Evolutionary conservation across 2,888 invertebrate species (phyloP).

Genomic region (Lucinisca nassula): DNA sequence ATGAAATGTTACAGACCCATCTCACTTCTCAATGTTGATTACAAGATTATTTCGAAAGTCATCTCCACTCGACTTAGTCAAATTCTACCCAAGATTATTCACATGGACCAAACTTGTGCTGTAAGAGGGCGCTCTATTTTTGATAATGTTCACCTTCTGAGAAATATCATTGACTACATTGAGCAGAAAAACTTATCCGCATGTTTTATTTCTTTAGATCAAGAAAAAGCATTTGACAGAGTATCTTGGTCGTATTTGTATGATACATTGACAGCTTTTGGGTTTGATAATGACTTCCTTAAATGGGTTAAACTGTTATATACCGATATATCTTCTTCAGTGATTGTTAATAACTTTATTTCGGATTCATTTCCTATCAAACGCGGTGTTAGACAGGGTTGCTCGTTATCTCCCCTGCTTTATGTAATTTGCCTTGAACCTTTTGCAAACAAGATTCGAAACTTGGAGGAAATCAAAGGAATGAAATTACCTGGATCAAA

Average conservation of each 20-base stretch:
- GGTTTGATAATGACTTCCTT: conserved; percentile 65
- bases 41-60: conserved; percentile 71
- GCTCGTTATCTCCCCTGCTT: too few relatives aligned
- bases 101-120: conserved; percentile 68
- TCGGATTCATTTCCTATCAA: conserved; percentile 54
- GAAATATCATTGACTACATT: conserved; percentile 58
- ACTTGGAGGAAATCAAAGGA: background rate
- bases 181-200: conserved; percentile 68
- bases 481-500: background rate
- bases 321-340: conserved; percentile 54
- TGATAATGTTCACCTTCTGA: conserved; percentile 67
- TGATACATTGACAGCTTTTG: conserved; percentile 59
- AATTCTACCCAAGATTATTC: conserved; percentile 55
- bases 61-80: conserved; percentile 54
- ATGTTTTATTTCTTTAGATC: conserved; percentile 69
- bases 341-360: conserved; percentile 64
- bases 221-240: conserved; percentile 74
- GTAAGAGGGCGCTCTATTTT: conserved; percentile 69
- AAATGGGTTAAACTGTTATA: conserved; percentile 70
- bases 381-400: conserved; percentile 64
- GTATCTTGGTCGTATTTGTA: conserved; percentile 69
- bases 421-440: too few relatives aligned
- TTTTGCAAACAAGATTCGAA: too few relatives aligned
- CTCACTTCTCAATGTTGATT: conserved; percentile 68
- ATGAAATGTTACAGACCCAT: conserved; percentile 72